Conservation (phyloP, 2,888 invertebrate species). For the Gastrophysa polygoni region DNA sequence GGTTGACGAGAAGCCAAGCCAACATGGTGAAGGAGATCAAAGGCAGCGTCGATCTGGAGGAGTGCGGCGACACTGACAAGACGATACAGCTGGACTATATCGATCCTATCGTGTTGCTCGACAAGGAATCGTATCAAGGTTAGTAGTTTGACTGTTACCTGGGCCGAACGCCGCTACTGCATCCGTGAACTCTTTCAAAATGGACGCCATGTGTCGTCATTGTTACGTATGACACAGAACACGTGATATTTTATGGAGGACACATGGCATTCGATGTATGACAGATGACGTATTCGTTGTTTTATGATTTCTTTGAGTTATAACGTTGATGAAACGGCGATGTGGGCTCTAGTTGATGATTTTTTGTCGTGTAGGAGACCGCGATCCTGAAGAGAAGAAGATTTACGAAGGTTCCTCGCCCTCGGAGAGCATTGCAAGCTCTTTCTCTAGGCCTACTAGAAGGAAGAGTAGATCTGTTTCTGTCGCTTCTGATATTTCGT, state of each 20-base stretch:
- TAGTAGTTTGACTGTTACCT: too few relatives aligned
- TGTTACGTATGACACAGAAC: too few relatives aligned
- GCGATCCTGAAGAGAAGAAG: slow-evolving; percentile 50
- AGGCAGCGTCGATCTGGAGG: slow-evolving; percentile 17
- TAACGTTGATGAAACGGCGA: too few relatives aligned
- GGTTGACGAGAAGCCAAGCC: slow-evolving; percentile 62
- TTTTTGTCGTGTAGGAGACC: slow-evolving; percentile 40
- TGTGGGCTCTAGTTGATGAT: background rate
- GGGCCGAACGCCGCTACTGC: too few relatives aligned
- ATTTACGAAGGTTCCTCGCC: slow-evolving; percentile 44
- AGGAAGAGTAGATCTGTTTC: slow-evolving; percentile 38
- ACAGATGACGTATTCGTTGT: too few relatives aligned
- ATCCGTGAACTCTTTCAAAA: too few relatives aligned
- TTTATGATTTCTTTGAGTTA: too few relatives aligned
- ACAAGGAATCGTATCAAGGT: slow-evolving; percentile 62
- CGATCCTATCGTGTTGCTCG: slow-evolving; percentile 60
- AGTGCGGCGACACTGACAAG: slow-evolving; percentile 18
- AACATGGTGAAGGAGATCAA: slow-evolving; percentile 55
- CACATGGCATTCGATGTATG: too few relatives aligned
- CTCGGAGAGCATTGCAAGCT: slow-evolving; percentile 32
- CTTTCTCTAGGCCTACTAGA: slow-evolving; percentile 24
- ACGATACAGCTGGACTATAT: slow-evolving; percentile 52
- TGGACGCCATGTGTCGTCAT: too few relatives aligned
- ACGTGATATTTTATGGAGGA: too few relatives aligned
- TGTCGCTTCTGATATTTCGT: slow-evolving; percentile 34